These are phyloP conservation scores for Oscheius sp. DNA, from an alignment of 2,888 invertebrate species.

Conservation along the genomic window DNA sequence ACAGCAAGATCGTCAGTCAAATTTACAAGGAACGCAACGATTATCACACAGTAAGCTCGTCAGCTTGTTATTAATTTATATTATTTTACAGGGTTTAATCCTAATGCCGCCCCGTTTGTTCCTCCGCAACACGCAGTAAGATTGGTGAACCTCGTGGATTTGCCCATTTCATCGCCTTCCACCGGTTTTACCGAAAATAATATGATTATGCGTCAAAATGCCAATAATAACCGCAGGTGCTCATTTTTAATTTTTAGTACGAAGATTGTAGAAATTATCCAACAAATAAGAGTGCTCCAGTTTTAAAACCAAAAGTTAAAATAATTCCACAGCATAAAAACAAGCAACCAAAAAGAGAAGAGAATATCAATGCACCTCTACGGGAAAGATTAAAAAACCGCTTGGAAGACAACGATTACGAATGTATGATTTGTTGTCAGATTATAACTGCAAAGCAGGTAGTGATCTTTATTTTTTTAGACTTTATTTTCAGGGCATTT, in stretches of 20 bases:
- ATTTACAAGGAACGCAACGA: no score
- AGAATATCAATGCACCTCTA: constrained; percentile 24
- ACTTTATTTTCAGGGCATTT: constrained; percentile 79
- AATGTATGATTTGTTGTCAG: constrained; percentile 95
- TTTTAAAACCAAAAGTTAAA: no score
- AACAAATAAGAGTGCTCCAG: no score
- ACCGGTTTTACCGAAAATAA: no score
- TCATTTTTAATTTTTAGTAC: no score
- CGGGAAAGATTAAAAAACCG: constrained; percentile 25
- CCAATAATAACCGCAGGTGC: no score
- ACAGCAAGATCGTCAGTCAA: no score
- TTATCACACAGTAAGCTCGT: background rate
- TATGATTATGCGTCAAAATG: no score
- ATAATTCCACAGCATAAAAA: no score
- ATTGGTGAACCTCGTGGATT: constrained; percentile 9
- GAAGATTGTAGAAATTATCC: no score
- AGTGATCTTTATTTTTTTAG: background rate
- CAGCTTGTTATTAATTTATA: background rate
- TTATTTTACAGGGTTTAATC: constrained; percentile 38
- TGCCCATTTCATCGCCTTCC: background rate
- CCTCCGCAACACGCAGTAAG: constrained; percentile 12
- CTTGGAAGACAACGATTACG: constrained; percentile 77
- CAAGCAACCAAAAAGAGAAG: background rate
- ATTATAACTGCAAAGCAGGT: constrained; percentile 81
- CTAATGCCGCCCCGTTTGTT: constrained; percentile 39